Evolutionary conservation across 1,140 invertebrate genomes (phyloP).

Genomic region (Drosophila kepulauana): DNA sequence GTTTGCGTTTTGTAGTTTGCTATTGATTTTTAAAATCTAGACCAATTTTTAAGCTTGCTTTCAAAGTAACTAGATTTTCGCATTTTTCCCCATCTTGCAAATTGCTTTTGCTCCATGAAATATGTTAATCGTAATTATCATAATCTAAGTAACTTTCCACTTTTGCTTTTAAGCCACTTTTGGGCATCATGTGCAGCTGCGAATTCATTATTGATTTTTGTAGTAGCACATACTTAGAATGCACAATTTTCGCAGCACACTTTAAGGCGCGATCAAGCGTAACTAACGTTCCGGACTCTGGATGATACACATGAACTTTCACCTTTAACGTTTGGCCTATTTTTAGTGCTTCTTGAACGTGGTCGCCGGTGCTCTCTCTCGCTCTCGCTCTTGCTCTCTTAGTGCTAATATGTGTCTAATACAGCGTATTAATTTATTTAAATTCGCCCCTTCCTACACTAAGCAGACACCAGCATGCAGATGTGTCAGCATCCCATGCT

Average conservation of each 20-base stretch:
- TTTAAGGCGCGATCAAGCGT: constrained; percentile 57
- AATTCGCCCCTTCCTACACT: constrained; percentile 53
- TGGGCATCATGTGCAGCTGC: no score
- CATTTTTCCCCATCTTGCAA: not conserved
- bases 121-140: constrained; percentile 54
- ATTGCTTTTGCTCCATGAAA: constrained; percentile 60
- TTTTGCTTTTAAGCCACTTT: constrained; percentile 28
- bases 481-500: constrained; percentile 35
- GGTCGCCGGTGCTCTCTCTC: constrained; percentile 14
- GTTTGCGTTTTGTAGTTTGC: not conserved
- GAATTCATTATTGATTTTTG: constrained; percentile 67
- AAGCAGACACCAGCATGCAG: constrained; percentile 9
- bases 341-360: constrained; percentile 55
- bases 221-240: not conserved
- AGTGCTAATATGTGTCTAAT: constrained; percentile 79
- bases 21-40: not conserved
- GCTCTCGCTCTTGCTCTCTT: not conserved
- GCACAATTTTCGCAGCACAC: constrained; percentile 18
- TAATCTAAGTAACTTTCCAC: constrained; percentile 23
- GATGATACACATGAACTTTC: constrained; percentile 63
- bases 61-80: not conserved
- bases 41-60: not conserved
- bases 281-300: constrained; percentile 56
- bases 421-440: constrained; percentile 80
- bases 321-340: constrained; percentile 74